Evolutionary conservation across 2,113 vertebrate genomes (phyloP), one percentile per base, ranked within the genome.

Genomic region (Tachycineta bicolor): DNA sequence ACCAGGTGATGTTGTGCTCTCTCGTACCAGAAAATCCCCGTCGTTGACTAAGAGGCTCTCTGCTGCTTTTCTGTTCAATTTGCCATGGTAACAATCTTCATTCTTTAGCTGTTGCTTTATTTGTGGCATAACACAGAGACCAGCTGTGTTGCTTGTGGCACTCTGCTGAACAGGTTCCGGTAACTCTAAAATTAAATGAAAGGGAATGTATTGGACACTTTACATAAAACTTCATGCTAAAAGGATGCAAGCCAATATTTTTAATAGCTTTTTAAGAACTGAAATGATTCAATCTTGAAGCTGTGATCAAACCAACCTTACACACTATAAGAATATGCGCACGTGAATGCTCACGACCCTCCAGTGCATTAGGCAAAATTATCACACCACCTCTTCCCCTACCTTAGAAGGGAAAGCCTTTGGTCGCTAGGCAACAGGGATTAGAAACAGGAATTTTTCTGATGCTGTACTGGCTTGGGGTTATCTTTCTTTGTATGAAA

Each of bases 21-120:
- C 99, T 84, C 99, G 97, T 92, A 99, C 98, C 97, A 99, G 96
- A 96, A 99, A 99, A 93, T 99, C 99, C 14, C 99, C 99, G 0
- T 98, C 98, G 0, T 98, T 98, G 59, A 98, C 97, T 80, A 99
- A 97, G 33, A 99, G 98, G 22, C 97, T 98, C 94, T 99, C 99
- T 5, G 99, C 99, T 70, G 98, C 98, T 94, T 98, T 98, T 92
- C 99, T 97, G 95, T 98, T 98, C 96, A 99, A 96, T 96, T 98
- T 98, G 95, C 99, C 99, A 7, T 99, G 99, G 96, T 98, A 99
- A 98, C 99, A 99, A 62, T 97, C 97, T 93, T 99, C 99, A 69
- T 94, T 97, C 96, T 98, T 95, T 91, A 99, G 97, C 91, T 98
- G 97, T 79, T 98, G 97, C 90, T 97, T 98, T 87, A 97, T 96